A percentile compares a stretch with the other conserved stretches of the same genome.
Evolutionary conservation across 2,113 vertebrate species (phyloP).

Genomic region (Albula glossodonta): DNA sequence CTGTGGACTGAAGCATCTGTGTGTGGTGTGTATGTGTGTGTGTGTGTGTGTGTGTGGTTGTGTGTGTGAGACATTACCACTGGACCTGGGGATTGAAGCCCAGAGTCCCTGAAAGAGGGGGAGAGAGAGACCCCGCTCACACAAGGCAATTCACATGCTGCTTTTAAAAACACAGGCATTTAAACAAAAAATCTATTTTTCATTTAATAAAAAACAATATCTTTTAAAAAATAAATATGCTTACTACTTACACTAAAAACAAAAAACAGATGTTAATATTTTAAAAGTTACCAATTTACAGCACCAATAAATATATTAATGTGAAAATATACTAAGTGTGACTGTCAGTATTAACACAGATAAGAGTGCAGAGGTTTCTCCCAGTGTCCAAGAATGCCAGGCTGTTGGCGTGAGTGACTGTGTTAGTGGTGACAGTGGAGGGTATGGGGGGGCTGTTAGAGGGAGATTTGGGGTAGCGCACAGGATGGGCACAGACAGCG

Average conservation of each 20-base stretch:
- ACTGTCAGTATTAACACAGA: slow-evolving; percentile 17
- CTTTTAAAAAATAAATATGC: slow-evolving; percentile 79
- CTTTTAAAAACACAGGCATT: slow-evolving; percentile 28
- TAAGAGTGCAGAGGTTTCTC: not conserved
- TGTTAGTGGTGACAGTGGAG: not conserved
- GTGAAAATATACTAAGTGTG: slow-evolving; percentile 38
- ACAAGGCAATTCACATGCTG: not conserved
- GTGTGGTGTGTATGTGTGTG: no score
- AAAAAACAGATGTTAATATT: slow-evolving; percentile 70
- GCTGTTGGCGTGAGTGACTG: not conserved
- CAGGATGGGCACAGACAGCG: not conserved
- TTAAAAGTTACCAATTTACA: slow-evolving; percentile 40
- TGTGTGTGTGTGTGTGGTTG: no score
- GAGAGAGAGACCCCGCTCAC: not conserved
- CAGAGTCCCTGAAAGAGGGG: not conserved
- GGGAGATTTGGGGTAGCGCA: not conserved
- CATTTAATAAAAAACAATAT: slow-evolving; percentile 78
- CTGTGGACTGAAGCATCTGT: no score
- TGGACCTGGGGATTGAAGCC: no score
- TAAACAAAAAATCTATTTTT: slow-evolving; percentile 60
- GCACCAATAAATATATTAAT: slow-evolving; percentile 60
- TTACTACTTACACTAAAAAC: slow-evolving; percentile 72
- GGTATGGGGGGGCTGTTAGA: not conserved
- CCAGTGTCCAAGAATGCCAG: not conserved
- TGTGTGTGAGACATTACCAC: no score